These are phyloP conservation scores for Uropetala carovei DNA, from an alignment of 2,888 invertebrate species.

Conservation along the genomic window DNA sequence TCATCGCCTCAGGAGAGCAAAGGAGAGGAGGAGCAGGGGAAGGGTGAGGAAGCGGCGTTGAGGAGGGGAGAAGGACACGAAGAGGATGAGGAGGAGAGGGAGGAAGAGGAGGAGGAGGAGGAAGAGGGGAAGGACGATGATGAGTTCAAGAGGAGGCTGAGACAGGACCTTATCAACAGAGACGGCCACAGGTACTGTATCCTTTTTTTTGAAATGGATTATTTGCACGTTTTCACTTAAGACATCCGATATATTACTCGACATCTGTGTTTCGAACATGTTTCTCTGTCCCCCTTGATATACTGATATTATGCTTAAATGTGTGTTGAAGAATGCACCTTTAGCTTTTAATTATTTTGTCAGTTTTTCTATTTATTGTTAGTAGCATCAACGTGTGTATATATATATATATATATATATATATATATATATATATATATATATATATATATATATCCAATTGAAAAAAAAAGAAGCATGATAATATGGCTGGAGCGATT, in stretches of 20 bases:
- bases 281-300: no score
- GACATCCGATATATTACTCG: no score
- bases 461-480: no score
- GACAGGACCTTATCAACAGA: slow-evolving; percentile 89
- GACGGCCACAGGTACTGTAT: slow-evolving; percentile 85
- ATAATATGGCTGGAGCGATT: no score
- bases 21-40: slow-evolving; percentile 73
- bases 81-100: neutral
- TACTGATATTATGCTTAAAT: no score
- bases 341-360: neutral
- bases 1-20: slow-evolving; percentile 69
- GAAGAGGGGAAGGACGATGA: slow-evolving; percentile 79
- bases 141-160: slow-evolving; percentile 87
- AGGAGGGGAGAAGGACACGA: neutral
- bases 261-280: no score
- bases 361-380: neutral
- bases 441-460: no score
- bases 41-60: slow-evolving; percentile 77
- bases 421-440: no score
- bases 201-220: neutral
- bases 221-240: no score
- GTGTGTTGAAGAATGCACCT: no score
- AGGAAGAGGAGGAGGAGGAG: slow-evolving; percentile 40
- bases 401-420: no score
- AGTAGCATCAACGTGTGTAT: no score